A percentile compares a stretch with the other conserved stretches of the same genome.
Evolutionary conservation across 2,797 vertebrate genomes (phyloP).

Genomic region (Lagocephalus sceleratus): DNA sequence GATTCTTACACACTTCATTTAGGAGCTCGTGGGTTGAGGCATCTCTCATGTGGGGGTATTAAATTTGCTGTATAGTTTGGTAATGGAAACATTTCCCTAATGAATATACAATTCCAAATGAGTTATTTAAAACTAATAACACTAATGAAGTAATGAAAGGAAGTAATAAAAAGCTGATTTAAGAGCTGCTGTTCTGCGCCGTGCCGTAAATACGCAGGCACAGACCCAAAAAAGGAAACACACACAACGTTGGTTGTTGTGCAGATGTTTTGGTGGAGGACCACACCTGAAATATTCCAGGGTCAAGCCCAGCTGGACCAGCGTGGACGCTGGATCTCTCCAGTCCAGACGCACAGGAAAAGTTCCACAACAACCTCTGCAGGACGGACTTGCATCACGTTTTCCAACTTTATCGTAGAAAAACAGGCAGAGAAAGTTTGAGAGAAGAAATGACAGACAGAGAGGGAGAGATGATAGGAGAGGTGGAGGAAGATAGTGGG

Average conservation of each 20-base stretch:
- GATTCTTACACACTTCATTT: too few species aligned
- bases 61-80: too few species aligned
- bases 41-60: too few species aligned
- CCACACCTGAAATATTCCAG: slow-evolving; percentile 60
- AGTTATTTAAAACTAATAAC: too few species aligned
- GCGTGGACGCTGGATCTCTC: slow-evolving; percentile 21
- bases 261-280: slow-evolving; percentile 34
- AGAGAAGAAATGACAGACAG: neutral
- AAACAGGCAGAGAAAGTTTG: slow-evolving; percentile 22
- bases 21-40: too few species aligned
- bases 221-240: neutral
- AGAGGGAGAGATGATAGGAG: slow-evolving; percentile 2
- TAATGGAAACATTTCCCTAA: too few species aligned
- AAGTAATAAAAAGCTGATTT: too few species aligned
- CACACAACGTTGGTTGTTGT: slow-evolving; percentile 34
- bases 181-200: too few species aligned
- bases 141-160: too few species aligned
- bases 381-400: slow-evolving; percentile 25
- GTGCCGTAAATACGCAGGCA: neutral
- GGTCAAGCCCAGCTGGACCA: slow-evolving; percentile 40
- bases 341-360: too few species aligned
- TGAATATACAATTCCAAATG: too few species aligned
- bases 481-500: slow-evolving; percentile 21
- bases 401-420: slow-evolving; percentile 40
- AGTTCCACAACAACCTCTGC: slow-evolving; percentile 36